Conservation (phyloP, 1,140 invertebrate species). For the Ridgeia piscesae region DNA sequence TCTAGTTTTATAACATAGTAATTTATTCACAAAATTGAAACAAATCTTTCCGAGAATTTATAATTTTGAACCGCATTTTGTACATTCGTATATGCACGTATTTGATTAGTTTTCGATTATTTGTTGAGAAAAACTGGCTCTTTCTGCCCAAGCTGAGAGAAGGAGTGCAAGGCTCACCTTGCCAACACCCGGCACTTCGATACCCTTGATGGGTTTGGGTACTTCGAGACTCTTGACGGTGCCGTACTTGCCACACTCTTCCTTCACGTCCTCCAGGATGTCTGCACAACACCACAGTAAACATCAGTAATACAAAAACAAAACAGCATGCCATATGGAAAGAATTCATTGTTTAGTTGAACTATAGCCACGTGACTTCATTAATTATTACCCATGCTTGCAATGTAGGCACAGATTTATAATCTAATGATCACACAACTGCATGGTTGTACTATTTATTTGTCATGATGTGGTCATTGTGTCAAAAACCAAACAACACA, state of each 20-base stretch:
- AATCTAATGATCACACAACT: neutral
- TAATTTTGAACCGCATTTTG: too few relatives aligned
- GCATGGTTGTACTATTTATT: too few relatives aligned
- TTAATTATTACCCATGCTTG: too few relatives aligned
- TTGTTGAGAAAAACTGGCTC: too few relatives aligned
- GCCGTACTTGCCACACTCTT: conserved; percentile 30
- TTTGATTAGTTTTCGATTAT: too few relatives aligned
- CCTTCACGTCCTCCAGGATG: conserved; percentile 30
- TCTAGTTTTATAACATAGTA: too few relatives aligned
- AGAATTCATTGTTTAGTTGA: neutral
- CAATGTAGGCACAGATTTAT: neutral
- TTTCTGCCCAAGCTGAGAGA: neutral
- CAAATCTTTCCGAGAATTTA: too few relatives aligned
- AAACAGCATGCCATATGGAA: neutral
- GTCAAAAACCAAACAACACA: neutral
- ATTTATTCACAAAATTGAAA: too few relatives aligned
- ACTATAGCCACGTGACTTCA: neutral
- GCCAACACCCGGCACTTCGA: conserved; percentile 30
- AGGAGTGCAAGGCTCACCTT: conserved; percentile 20
- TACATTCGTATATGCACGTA: too few relatives aligned
- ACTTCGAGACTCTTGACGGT: conserved; percentile 30
- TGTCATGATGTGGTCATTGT: too few relatives aligned
- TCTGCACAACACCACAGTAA: neutral
- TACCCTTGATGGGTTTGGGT: conserved; percentile 27
- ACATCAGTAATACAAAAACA: neutral